Evolutionary conservation across 2,888 invertebrate genomes (phyloP).

Genomic region (Nineta flava): DNA sequence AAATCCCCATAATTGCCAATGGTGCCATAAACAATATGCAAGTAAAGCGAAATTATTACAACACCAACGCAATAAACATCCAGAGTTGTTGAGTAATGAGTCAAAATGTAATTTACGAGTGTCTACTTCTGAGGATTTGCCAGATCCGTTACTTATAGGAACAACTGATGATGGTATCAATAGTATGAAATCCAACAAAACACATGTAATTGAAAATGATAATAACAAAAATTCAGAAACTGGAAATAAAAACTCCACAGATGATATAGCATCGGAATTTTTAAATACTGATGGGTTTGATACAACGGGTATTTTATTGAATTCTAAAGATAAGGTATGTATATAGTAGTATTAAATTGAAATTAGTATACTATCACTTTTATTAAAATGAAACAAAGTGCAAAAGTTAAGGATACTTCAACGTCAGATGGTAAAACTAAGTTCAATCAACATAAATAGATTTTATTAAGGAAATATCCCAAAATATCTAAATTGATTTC

Average conservation of each 20-base stretch:
- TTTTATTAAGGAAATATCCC: too few species aligned
- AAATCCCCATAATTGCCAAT: slow-evolving; percentile 53
- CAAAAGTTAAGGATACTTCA: too few species aligned
- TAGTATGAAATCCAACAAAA: background rate
- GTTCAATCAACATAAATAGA: too few species aligned
- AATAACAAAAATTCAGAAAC: background rate
- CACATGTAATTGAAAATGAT: background rate
- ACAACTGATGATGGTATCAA: background rate
- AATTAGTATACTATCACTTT: too few species aligned
- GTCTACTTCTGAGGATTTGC: too few species aligned
- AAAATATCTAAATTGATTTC: too few species aligned
- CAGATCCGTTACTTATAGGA: too few species aligned
- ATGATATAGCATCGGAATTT: background rate
- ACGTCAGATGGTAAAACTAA: too few species aligned
- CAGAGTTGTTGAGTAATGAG: slow-evolving; percentile 25
- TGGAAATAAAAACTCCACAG: background rate
- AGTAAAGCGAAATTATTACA: slow-evolving; percentile 57
- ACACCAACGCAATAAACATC: slow-evolving; percentile 50
- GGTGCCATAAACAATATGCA: slow-evolving; percentile 79
- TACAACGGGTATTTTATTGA: background rate
- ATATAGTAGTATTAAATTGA: too few species aligned
- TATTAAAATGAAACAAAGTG: too few species aligned
- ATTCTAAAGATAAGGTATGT: background rate
- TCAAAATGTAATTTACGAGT: background rate
- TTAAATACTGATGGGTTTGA: slow-evolving; percentile 1